A percentile compares a stretch with the other conserved stretches of the same genome.
Conservation (phyloP, 2,888 invertebrate genomes). For the Tricholauxania praeusta region DNA sequence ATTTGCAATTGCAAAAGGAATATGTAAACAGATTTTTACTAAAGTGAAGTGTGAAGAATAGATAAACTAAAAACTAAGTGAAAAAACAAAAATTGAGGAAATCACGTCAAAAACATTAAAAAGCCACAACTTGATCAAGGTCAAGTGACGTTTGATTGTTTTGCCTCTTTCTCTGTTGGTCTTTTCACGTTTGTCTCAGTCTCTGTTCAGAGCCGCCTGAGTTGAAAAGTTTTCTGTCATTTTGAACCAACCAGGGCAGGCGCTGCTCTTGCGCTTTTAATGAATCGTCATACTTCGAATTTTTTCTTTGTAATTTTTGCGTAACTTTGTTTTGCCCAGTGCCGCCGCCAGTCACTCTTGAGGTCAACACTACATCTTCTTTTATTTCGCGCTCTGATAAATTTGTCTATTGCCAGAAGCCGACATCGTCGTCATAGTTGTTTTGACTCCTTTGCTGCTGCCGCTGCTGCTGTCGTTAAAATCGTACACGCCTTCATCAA, state of each 20-base stretch:
- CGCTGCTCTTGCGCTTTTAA: constrained; percentile 1
- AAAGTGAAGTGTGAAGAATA: constrained; percentile 8
- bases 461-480: background rate
- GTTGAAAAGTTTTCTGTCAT: too few species aligned
- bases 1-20: constrained; percentile 26
- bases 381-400: too few species aligned
- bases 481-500: background rate
- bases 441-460: too few species aligned
- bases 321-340: constrained; percentile 21
- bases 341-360: background rate
- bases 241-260: background rate
- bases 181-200: constrained; percentile 10
- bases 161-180: constrained; percentile 23
- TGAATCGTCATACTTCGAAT: background rate
- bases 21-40: constrained; percentile 1
- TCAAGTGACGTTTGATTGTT: constrained; percentile 47
- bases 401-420: too few species aligned
- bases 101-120: constrained; percentile 24
- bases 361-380: too few species aligned
- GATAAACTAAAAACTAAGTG: constrained; percentile 18
- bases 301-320: constrained; percentile 15
- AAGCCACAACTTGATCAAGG: constrained; percentile 45
- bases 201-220: background rate
- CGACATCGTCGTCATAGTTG: too few species aligned
- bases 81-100: constrained; percentile 23